phyloP scores from a whole-genome alignment of 2,113 vertebrate species.

The Xenopus tropicalis region UCB_Xtro_10.0 CM004446.2:139221001-139221500 shows the following conservation, averaged over 20 bases:
- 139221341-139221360: no score
- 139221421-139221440: no score
- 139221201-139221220: slow-evolving; percentile 58
- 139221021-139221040: slow-evolving; percentile 88
- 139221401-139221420: no score
- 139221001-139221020: no score
- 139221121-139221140: slow-evolving; percentile 80
- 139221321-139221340: no score
- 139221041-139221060: slow-evolving; percentile 92
- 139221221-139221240: slow-evolving; percentile 83
- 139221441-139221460: no score
- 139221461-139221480: no score
- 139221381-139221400: not conserved
- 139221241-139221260: slow-evolving; percentile 82
- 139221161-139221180: slow-evolving; percentile 88
- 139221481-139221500: slow-evolving; percentile 47
- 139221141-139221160: slow-evolving; percentile 76
- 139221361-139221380: not conserved
- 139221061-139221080: slow-evolving; percentile 88
- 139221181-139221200: slow-evolving; percentile 77
- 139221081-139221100: slow-evolving; percentile 79
- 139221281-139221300: slow-evolving; percentile 55
- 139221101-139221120: slow-evolving; percentile 74
- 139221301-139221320: not conserved
- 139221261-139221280: slow-evolving; percentile 79